Conservation (phyloP, 2,113 vertebrate genomes). For the Lophius piscatorius region DNA sequence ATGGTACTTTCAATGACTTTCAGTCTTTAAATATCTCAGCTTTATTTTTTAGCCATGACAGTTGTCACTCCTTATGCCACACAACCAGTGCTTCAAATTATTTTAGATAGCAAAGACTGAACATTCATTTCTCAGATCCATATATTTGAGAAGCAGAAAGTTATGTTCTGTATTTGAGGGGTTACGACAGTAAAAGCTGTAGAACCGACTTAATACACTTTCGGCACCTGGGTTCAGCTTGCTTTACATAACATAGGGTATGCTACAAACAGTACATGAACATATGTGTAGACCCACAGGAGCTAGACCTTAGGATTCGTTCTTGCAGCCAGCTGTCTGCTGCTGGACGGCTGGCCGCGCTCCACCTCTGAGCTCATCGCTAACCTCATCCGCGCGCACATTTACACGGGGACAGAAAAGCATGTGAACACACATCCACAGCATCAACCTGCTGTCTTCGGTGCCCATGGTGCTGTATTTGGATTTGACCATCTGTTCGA, state of each 20-base stretch:
- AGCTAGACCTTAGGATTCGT: conserved; percentile 39
- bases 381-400: conserved; percentile 17
- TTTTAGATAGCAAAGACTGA: no score
- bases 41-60: no score
- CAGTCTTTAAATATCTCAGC: no score
- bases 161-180: no score
- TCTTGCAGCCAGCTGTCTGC: conserved; percentile 62
- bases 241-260: conserved; percentile 22
- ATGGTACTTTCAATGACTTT: no score
- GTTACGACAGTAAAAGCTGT: no score
- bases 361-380: conserved; percentile 65
- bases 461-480: conserved; percentile 60
- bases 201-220: background rate
- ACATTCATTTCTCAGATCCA: no score
- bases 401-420: conserved; percentile 11
- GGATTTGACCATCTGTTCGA: conserved; percentile 69
- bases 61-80: no score
- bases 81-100: no score
- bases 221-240: background rate
- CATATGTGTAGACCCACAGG: conserved; percentile 44
- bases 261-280: conserved; percentile 34
- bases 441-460: conserved; percentile 38
- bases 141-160: no score
- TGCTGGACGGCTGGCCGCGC: conserved; percentile 58
- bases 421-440: conserved; percentile 18